A percentile compares a stretch with the other conserved stretches of the same genome.
phyloP scores from a whole-genome alignment of 2,888 invertebrate species.

The Itoplectis maculator region DNA sequence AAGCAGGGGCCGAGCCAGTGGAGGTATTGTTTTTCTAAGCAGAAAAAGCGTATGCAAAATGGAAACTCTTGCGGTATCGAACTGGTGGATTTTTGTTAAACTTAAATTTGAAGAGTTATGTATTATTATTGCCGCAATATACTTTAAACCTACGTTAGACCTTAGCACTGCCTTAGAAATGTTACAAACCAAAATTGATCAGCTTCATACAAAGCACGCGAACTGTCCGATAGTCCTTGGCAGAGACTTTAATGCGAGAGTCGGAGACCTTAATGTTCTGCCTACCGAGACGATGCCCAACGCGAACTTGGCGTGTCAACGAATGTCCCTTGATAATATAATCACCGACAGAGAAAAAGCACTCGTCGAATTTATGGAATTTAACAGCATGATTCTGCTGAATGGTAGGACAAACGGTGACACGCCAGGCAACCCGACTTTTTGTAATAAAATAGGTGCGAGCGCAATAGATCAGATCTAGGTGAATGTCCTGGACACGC shows the following conservation, averaged over 20 bases:
- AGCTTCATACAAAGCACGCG: neutral
- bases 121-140: conserved; percentile 6
- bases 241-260: conserved; percentile 37
- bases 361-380: conserved; percentile 11
- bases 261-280: conserved; percentile 3
- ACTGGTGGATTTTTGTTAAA: conserved; percentile 15
- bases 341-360: neutral
- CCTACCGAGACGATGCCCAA: neutral
- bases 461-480: conserved; percentile 9
- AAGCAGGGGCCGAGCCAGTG: conserved; percentile 3
- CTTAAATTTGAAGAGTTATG: neutral
- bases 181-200: neutral
- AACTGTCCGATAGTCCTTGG: neutral
- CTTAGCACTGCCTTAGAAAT: neutral
- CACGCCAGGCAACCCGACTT: neutral
- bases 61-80: neutral
- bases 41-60: neutral
- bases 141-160: conserved; percentile 2
- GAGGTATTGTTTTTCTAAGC: neutral
- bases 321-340: neutral
- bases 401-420: conserved; percentile 9
- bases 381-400: conserved; percentile 3
- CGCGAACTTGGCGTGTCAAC: neutral
- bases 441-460: neutral
- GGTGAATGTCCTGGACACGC: neutral